These are phyloP conservation scores for Tangara arthus DNA, from an alignment of 2,797 vertebrate genomes.

Conservation along the genomic window DNA sequence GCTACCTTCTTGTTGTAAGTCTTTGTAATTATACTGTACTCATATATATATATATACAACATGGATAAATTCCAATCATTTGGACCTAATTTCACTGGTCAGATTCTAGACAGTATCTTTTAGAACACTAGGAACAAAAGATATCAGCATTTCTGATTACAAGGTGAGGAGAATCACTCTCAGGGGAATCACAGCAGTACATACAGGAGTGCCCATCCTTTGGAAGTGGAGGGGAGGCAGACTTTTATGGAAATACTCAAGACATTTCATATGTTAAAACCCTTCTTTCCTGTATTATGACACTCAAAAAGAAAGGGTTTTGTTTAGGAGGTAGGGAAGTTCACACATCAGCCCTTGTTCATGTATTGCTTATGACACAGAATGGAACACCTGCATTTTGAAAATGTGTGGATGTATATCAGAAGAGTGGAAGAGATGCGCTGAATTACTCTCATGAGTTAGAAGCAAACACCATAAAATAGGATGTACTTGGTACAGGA, in stretches of 20 bases:
- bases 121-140: not conserved
- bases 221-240: not conserved
- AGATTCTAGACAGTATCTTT: not conserved
- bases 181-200: not conserved
- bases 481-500: not conserved
- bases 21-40: not conserved
- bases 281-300: not conserved
- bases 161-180: not conserved
- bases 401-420: not conserved
- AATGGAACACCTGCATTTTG: not conserved
- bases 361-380: not conserved
- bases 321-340: not conserved
- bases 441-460: not conserved
- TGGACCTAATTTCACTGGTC: not conserved
- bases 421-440: not conserved
- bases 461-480: not conserved
- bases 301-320: not conserved
- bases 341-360: not conserved
- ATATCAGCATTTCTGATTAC: not conserved
- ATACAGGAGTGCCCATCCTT: not conserved
- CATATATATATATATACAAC: not conserved
- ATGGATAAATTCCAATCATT: not conserved
- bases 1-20: not conserved
- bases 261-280: not conserved
- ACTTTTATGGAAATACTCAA: not conserved